A percentile compares a stretch with the other conserved stretches of the same genome.
Conservation (phyloP, 2,113 vertebrate species). For the Astatoreochromis straeleni region DNA sequence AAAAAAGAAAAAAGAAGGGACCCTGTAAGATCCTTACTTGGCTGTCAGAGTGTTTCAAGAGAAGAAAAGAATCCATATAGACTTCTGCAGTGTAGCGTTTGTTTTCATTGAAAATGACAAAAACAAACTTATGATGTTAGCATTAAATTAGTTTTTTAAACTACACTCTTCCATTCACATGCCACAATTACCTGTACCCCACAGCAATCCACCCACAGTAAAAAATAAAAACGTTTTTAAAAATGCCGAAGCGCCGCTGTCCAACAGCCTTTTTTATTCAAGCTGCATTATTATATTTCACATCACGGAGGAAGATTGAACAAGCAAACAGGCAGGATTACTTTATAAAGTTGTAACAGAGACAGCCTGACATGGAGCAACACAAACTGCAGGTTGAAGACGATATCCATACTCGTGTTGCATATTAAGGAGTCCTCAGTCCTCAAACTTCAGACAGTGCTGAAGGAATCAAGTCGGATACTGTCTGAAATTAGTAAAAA, state of each 20-base stretch:
- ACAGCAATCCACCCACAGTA: neutral
- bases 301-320: neutral
- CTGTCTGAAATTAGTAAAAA: neutral
- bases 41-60: neutral
- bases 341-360: neutral
- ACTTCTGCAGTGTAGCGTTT: neutral
- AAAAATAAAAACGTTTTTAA: accelerated
- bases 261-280: neutral
- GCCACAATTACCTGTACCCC: neutral
- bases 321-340: neutral
- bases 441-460: neutral
- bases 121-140: neutral
- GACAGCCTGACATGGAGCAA: neutral
- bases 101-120: neutral
- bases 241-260: neutral
- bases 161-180: neutral
- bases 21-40: neutral
- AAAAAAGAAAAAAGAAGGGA: neutral
- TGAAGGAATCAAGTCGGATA: neutral
- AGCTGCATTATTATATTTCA: neutral
- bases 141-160: neutral
- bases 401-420: neutral
- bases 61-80: neutral
- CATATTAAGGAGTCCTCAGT: neutral
- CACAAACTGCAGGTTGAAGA: neutral